phyloP scores from a whole-genome alignment of 2,888 invertebrate genomes.

The Lepidocyrtoides sp. region DNA sequence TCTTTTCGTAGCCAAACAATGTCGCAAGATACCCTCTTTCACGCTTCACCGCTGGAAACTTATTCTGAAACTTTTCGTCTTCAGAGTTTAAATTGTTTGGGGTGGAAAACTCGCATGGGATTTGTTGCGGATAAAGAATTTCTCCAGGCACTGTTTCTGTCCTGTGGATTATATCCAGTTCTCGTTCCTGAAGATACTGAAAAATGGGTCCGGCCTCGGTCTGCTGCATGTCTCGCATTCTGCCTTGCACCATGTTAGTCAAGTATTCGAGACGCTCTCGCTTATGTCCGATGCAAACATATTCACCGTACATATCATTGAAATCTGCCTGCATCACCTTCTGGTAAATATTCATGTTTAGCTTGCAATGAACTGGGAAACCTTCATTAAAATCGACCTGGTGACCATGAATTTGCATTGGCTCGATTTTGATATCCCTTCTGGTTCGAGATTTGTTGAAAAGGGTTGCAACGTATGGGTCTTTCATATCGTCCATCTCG shows the following conservation, averaged over 20 bases:
- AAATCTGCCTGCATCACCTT: constrained; percentile 80
- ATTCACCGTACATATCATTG: constrained; percentile 83
- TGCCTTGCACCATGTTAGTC: constrained; percentile 74
- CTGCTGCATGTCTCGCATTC: constrained; percentile 81
- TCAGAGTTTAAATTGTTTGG: constrained; percentile 1
- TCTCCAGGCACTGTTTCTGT: constrained; percentile 56
- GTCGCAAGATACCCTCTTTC: constrained; percentile 75
- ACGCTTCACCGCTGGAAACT: constrained; percentile 76
- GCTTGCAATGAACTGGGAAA: constrained; percentile 79
- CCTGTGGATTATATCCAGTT: constrained; percentile 63
- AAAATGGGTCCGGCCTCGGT: constrained; percentile 77
- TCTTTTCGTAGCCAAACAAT: constrained; percentile 81
- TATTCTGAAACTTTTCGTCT: constrained; percentile 80
- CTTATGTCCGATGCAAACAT: constrained; percentile 76
- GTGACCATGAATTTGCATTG: constrained; percentile 74
- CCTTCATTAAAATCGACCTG: constrained; percentile 82
- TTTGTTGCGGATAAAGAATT: constrained; percentile 59
- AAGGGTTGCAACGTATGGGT: constrained; percentile 4
- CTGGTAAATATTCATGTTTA: constrained; percentile 83
- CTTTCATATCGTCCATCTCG: constrained; percentile 65
- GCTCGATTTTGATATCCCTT: constrained; percentile 54
- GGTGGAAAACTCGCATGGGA: constrained; percentile 52
- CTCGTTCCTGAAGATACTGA: constrained; percentile 55
- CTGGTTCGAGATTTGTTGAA: not conserved
- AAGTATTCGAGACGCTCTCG: constrained; percentile 79